Conservation (phyloP, 2,113 vertebrate species). For the Corapipo altera region DNA sequence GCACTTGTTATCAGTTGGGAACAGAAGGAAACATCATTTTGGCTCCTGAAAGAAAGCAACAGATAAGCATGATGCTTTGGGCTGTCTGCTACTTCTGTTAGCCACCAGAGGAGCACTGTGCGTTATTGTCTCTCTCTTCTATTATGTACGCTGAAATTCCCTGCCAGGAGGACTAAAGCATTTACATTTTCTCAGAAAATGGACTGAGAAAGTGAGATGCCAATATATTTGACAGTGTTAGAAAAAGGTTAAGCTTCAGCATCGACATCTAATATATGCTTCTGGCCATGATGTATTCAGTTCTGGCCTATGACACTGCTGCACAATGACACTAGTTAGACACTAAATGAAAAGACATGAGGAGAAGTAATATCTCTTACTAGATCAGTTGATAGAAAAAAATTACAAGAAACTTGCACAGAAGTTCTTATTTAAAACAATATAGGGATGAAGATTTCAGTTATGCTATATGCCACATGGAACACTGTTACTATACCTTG, state of each 20-base stretch:
- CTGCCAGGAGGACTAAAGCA: not conserved
- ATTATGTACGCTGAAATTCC: not conserved
- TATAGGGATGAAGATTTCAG: not conserved
- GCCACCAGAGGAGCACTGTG: not conserved
- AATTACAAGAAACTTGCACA: not conserved
- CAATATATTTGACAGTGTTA: not conserved
- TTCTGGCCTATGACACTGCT: not conserved
- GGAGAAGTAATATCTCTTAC: not conserved
- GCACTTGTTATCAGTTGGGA: not conserved
- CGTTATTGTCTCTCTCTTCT: not conserved
- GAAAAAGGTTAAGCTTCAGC: not conserved
- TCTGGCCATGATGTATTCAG: not conserved
- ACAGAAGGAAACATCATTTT: constrained; percentile 19
- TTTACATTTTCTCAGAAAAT: constrained; percentile 15
- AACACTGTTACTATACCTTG: not conserved
- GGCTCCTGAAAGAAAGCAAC: not conserved
- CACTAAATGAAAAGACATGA: not conserved
- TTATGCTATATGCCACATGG: not conserved
- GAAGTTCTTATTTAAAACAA: not conserved
- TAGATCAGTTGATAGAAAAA: not conserved
- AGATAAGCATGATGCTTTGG: constrained; percentile 7
- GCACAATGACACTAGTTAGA: not conserved
- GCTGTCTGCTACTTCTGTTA: not conserved
- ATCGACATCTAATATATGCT: not conserved
- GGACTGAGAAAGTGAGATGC: not conserved